A percentile compares a stretch with the other conserved stretches of the same genome.
Conservation (phyloP, 2,888 invertebrate genomes). For the Keiferia lycopersicella region DNA sequence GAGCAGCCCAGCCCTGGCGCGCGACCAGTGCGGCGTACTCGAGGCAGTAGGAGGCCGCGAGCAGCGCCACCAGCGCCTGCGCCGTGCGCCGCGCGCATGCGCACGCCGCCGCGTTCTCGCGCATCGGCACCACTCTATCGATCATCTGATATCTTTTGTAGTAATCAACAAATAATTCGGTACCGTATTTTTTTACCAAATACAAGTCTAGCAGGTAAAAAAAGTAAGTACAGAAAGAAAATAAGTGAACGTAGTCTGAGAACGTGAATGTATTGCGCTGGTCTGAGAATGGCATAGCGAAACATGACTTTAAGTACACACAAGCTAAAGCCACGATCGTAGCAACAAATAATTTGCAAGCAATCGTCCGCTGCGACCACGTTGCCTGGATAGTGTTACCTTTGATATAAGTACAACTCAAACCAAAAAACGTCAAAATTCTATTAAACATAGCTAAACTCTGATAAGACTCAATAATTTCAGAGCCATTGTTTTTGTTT, state of each 20-base stretch:
- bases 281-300: background rate
- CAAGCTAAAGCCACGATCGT: too few relatives aligned
- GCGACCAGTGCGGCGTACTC: background rate
- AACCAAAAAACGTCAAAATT: background rate
- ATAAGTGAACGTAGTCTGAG: background rate
- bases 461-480: background rate
- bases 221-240: background rate
- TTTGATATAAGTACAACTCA: background rate
- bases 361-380: background rate
- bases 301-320: background rate
- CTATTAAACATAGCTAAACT: background rate
- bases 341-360: background rate
- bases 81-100: background rate
- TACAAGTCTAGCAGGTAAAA: background rate
- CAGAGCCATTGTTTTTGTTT: background rate
- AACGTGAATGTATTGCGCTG: background rate
- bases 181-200: background rate
- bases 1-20: background rate
- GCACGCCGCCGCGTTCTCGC: background rate
- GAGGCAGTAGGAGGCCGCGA: background rate
- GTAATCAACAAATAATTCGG: background rate
- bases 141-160: conserved; percentile 1
- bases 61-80: background rate
- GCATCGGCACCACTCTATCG: background rate
- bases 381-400: background rate